These are phyloP conservation scores for Ictidomys tridecemlineatus DNA, from an alignment of 2,113 vertebrate genomes.

Conservation along the genomic window DNA sequence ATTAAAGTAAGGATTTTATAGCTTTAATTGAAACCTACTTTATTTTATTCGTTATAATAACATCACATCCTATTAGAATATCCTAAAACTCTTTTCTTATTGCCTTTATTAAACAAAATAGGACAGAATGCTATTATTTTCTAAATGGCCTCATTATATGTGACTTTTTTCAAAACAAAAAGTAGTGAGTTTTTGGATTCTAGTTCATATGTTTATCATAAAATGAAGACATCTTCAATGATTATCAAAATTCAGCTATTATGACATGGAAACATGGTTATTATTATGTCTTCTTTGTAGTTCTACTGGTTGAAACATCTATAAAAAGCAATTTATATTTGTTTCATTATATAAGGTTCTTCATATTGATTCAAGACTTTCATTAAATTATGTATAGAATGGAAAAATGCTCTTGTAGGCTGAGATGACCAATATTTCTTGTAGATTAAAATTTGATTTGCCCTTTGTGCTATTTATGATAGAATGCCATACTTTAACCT, in stretches of 20 bases:
- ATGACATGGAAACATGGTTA: not conserved
- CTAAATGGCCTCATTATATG: not conserved
- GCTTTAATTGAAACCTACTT: constrained; percentile 14
- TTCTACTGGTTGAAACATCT: not conserved
- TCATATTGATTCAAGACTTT: constrained; percentile 30
- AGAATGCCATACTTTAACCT: not conserved
- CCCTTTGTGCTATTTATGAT: not conserved
- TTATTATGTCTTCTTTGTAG: constrained; percentile 27
- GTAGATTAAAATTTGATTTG: constrained; percentile 6
- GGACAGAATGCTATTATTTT: constrained; percentile 12
- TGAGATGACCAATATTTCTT: not conserved
- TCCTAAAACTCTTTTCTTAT: constrained; percentile 39
- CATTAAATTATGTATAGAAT: not conserved
- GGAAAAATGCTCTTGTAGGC: not conserved
- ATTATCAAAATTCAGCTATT: not conserved
- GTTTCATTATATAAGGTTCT: not conserved
- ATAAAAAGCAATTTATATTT: not conserved
- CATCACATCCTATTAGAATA: constrained; percentile 28
- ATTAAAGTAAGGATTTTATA: constrained; percentile 44
- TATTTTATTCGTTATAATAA: constrained; percentile 56
- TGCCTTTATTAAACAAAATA: constrained; percentile 31
- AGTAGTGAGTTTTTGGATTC: not conserved
- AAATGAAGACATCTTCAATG: not conserved
- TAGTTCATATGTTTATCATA: constrained; percentile 33
- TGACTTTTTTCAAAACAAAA: constrained; percentile 4